phyloP scores from a whole-genome alignment of 1,140 invertebrate species.

The Nylanderia fulva region DNA sequence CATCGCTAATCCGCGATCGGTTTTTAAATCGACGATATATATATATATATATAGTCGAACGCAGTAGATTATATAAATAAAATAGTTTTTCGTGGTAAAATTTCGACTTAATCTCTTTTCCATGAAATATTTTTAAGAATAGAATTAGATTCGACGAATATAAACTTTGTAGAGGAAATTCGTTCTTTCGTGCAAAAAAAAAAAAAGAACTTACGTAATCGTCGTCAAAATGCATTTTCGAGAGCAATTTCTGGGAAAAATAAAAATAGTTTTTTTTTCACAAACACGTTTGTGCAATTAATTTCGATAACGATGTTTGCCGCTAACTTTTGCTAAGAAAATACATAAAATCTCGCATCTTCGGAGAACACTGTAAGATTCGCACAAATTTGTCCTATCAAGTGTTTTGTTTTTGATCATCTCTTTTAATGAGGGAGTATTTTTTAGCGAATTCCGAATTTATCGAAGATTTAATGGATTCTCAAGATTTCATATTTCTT shows the following conservation, averaged over 20 bases:
- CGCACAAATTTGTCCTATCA: no score
- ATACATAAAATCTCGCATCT: neutral
- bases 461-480: neutral
- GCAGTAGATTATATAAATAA: conserved; percentile 70
- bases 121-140: conserved; percentile 68
- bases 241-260: neutral
- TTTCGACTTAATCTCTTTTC: conserved; percentile 68
- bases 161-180: conserved; percentile 50
- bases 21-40: conserved; percentile 55
- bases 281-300: neutral
- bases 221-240: neutral
- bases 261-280: neutral
- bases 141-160: conserved; percentile 63
- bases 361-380: no score
- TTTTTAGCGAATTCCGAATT: neutral
- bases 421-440: neutral
- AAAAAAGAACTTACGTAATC: neutral
- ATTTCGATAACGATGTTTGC: neutral
- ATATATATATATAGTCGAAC: conserved; percentile 65
- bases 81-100: conserved; percentile 62
- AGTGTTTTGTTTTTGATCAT: no score
- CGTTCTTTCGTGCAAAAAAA: conserved; percentile 26
- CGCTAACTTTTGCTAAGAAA: neutral
- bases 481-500: neutral
- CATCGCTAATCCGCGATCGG: conserved; percentile 36